Evolutionary conservation across 2,113 vertebrate species (phyloP).

Genomic region (Erpornis zantholeuca): DNA sequence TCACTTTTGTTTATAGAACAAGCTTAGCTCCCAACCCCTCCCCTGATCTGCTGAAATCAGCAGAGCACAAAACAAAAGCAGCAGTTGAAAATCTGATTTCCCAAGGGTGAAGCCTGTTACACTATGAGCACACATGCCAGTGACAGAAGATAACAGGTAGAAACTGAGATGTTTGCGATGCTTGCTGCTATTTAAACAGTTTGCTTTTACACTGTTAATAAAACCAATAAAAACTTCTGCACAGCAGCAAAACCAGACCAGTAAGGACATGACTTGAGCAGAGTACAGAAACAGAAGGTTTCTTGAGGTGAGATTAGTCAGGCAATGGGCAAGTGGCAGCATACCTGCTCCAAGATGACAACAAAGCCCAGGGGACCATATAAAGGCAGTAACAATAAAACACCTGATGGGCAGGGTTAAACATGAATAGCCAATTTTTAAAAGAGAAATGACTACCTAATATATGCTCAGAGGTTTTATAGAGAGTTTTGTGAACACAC

Average conservation of each 20-base stretch:
- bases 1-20: not conserved
- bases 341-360: not conserved
- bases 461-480: not conserved
- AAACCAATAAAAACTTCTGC: not conserved
- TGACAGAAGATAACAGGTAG: not conserved
- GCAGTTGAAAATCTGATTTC: not conserved
- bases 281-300: not conserved
- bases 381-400: not conserved
- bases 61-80: not conserved
- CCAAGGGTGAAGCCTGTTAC: not conserved
- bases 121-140: fast-evolving
- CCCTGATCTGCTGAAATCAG: not conserved
- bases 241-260: not conserved
- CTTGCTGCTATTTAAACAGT: not conserved
- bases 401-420: not conserved
- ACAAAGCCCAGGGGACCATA: not conserved
- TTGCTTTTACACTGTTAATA: not conserved
- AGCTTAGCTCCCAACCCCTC: not conserved
- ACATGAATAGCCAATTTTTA: not conserved
- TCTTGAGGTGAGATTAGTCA: not conserved
- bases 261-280: not conserved
- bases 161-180: not conserved
- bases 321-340: not conserved
- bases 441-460: not conserved
- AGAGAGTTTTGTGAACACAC: not conserved